Conservation (phyloP, 2,797 vertebrate species). For the Hyperoplus lanceolatus region DNA sequence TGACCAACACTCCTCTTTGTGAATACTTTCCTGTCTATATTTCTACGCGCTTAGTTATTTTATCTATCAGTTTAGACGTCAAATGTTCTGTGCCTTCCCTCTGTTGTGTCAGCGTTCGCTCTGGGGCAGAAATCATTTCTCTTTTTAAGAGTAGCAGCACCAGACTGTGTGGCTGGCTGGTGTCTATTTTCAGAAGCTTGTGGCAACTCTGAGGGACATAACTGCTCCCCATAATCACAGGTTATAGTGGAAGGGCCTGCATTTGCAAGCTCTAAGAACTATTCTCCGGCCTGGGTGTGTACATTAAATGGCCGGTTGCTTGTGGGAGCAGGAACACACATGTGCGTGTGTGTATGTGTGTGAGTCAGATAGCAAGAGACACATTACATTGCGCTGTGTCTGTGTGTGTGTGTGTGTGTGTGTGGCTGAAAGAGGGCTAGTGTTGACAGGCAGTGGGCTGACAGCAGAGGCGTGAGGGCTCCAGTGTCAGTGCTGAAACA, state of each 20-base stretch:
- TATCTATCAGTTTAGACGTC: not conserved
- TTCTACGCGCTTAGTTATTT: not conserved
- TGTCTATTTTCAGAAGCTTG: slow-evolving; percentile 87
- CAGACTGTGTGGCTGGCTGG: slow-evolving; percentile 81
- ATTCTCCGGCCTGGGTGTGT: slow-evolving; percentile 79
- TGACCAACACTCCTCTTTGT: not conserved
- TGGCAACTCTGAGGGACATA: slow-evolving; percentile 83
- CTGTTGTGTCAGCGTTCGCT: slow-evolving; percentile 20
- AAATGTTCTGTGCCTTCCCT: not conserved
- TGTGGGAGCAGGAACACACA: slow-evolving; percentile 56
- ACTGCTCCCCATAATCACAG: slow-evolving; percentile 84
- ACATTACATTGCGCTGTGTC: slow-evolving; percentile 64
- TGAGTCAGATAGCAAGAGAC: slow-evolving; percentile 64
- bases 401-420: slow-evolving; percentile 62
- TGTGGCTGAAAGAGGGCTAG: slow-evolving; percentile 68
- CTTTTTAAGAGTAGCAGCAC: slow-evolving; percentile 82
- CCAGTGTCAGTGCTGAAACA: slow-evolving; percentile 68
- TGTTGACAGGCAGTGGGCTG: slow-evolving; percentile 76
- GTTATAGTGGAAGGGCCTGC: slow-evolving; percentile 76
- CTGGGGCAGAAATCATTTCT: slow-evolving; percentile 74
- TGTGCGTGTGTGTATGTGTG: slow-evolving; percentile 53
- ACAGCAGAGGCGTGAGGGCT: slow-evolving; percentile 68
- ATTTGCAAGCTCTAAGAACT: slow-evolving; percentile 76
- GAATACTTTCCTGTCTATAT: not conserved
- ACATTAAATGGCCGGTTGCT: slow-evolving; percentile 64